Conservation (phyloP, 2,888 invertebrate species). For the Pandemis heparana region DNA sequence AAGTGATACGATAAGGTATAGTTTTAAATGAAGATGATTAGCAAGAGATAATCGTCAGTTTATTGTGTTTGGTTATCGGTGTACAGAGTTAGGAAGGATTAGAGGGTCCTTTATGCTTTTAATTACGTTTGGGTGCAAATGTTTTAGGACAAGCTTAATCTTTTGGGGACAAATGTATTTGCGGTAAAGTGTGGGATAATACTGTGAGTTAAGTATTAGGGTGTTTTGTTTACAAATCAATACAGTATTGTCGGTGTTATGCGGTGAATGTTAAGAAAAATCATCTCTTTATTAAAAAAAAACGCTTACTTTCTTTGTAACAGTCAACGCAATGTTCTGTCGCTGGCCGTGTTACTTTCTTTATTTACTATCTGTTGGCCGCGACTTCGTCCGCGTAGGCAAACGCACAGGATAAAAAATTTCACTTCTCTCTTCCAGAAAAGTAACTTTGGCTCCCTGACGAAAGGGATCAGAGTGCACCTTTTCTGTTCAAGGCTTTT, state of each 20-base stretch:
- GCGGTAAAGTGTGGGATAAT: slow-evolving; percentile 13
- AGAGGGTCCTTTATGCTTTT: slow-evolving; percentile 49
- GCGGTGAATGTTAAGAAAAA: background rate
- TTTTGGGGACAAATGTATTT: slow-evolving; percentile 27
- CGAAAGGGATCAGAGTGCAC: too few relatives aligned
- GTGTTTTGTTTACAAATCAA: slow-evolving; percentile 1
- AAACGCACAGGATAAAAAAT: too few relatives aligned
- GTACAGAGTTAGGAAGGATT: slow-evolving; percentile 60
- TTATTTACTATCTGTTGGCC: too few relatives aligned
- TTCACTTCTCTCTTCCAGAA: too few relatives aligned
- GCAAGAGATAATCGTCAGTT: slow-evolving; percentile 73
- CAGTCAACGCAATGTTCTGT: background rate
- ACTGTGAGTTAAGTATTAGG: background rate
- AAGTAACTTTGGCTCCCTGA: too few relatives aligned
- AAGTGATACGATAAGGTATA: slow-evolving; percentile 45
- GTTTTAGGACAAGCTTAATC: slow-evolving; percentile 23
- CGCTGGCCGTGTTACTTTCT: background rate
- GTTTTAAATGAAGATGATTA: slow-evolving; percentile 53
- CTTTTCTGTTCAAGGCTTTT: too few relatives aligned
- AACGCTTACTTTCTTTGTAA: too few relatives aligned
- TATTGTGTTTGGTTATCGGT: slow-evolving; percentile 83
- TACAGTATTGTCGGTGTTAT: background rate
- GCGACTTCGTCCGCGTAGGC: too few relatives aligned
- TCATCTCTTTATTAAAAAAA: background rate
- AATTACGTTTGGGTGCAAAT: slow-evolving; percentile 47